A percentile compares a stretch with the other conserved stretches of the same genome.
phyloP scores from a whole-genome alignment of 2,888 invertebrate genomes.

The Napeogenes sylphis region DNA sequence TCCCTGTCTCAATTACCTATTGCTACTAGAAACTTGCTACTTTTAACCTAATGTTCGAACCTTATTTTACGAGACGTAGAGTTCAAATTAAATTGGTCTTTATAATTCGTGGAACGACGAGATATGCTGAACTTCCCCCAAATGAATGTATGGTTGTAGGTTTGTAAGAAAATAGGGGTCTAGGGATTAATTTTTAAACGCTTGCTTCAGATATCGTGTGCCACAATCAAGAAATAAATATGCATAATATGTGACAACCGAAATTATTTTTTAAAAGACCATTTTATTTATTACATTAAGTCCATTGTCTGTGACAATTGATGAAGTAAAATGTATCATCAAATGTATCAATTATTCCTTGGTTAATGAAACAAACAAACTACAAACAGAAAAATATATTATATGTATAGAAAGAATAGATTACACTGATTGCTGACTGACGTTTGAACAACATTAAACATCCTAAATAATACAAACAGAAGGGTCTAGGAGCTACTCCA shows the following conservation, averaged over 20 bases:
- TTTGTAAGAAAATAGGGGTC: slow-evolving; percentile 19
- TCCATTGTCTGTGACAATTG: neutral
- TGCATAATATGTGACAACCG: neutral
- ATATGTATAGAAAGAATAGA: too few species aligned
- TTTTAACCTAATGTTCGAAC: slow-evolving; percentile 10
- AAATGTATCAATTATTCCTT: too few species aligned
- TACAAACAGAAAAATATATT: too few species aligned
- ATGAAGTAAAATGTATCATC: too few species aligned
- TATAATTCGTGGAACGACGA: slow-evolving; percentile 18
- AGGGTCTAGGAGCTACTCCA: neutral
- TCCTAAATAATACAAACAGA: slow-evolving; percentile 1
- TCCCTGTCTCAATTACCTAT: slow-evolving; percentile 21
- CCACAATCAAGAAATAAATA: neutral
- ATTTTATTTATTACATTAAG: too few species aligned
- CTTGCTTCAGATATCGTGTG: slow-evolving; percentile 8
- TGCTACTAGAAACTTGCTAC: slow-evolving; percentile 13
- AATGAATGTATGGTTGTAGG: slow-evolving; percentile 21
- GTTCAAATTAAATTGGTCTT: slow-evolving; percentile 11
- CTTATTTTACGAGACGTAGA: neutral
- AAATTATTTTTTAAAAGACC: too few species aligned
- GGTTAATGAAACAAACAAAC: too few species aligned
- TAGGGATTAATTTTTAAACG: slow-evolving; percentile 21
- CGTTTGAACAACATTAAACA: neutral
- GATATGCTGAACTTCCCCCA: slow-evolving; percentile 21
- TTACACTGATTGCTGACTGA: too few species aligned